Conservation (phyloP, 2,113 vertebrate species). For the Cisticola juncidis region DNA sequence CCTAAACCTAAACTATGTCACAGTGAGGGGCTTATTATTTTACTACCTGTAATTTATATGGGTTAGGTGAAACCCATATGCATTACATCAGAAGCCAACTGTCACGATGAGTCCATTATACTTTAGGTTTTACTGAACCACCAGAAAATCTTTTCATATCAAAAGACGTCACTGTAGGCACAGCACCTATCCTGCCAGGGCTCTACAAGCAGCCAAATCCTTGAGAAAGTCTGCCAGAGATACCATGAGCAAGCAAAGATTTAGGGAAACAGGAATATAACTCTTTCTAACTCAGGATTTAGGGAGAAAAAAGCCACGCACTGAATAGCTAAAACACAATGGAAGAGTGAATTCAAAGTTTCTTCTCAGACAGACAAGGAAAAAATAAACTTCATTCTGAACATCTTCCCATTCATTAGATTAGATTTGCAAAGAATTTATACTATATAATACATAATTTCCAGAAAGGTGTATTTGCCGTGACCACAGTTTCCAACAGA, state of each 20-base stretch:
- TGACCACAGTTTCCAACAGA: background rate
- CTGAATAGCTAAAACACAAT: background rate
- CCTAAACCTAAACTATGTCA: background rate
- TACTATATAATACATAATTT: accelerated
- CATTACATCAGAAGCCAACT: background rate
- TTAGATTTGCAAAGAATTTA: background rate
- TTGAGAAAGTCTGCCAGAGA: background rate
- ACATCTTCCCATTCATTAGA: background rate
- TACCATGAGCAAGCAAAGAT: background rate
- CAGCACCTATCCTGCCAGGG: background rate
- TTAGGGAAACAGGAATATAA: background rate
- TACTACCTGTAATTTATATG: background rate
- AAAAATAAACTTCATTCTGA: background rate
- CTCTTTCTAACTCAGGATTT: background rate
- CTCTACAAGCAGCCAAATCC: background rate
- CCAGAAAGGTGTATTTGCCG: background rate
- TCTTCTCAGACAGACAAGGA: background rate
- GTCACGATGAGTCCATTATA: background rate
- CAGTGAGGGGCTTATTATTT: background rate
- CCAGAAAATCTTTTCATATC: background rate
- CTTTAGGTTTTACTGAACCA: background rate
- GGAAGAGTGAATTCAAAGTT: background rate
- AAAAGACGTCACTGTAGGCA: background rate
- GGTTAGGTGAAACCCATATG: background rate
- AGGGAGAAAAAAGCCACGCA: background rate